Base-by-base conservation (phyloP, 2,797 vertebrate genomes). In the Gymnothorax javanicus region DNA sequence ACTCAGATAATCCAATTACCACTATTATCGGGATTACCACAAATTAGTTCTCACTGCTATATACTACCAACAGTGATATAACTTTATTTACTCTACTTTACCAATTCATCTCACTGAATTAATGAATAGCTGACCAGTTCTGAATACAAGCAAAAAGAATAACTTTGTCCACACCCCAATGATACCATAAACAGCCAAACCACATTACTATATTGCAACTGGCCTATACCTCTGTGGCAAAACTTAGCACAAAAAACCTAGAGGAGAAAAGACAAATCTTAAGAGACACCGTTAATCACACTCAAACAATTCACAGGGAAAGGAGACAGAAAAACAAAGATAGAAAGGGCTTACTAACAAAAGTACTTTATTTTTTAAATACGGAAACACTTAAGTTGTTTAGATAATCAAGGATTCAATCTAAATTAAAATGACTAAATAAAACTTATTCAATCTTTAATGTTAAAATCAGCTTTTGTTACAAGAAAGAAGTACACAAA, bases 161-260 rank as follows among this genome's bases (percentile, higher is more conserved):
- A 96, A 97, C 96, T 97, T 97, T 96, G 95, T 97, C 95, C 93
- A 96, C 96, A 95, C 95, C 94, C 95, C 95, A 94, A 92, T 94
- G 93, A 94, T 90, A 92, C 94, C 59, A 84, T 73, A 69, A 69
- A 89, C 88, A 96, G 90, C 92, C 93, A 93, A 92, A 91, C 94
- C 95, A 93, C 93, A 94, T 93, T 95, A 92, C 94, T 94, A 95
- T 93, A 95, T 95, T 93, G 93, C 93, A 96, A 95, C 95, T 97
- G 97, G 98, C 98, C 98, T 99, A 98, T 99, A 99, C 97, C 99
- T 99, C 96, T 98, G 98, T 98, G 97, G 97, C 97, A 96, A 95
- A 97, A 97, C 94, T 97, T 97, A 98, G 96, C 94, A 94, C 94
- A 96, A 93, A 96, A 94, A 94, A 97, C 98, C 99, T 99, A 98